phyloP scores from a whole-genome alignment of 2,113 vertebrate genomes.

The Bufo bufo region DNA sequence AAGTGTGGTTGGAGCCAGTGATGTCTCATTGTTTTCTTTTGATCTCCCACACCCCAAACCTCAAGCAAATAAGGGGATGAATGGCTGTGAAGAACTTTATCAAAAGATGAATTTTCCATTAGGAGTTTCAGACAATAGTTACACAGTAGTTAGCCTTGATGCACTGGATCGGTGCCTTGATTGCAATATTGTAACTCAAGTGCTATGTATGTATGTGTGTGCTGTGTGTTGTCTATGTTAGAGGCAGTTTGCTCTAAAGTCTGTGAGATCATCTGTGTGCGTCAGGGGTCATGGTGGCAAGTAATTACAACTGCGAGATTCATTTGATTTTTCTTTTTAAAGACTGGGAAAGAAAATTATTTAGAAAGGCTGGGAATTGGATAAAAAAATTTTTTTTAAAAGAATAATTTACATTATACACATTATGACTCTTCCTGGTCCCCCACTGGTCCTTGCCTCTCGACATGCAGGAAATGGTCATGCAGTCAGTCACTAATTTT shows the following conservation, averaged over 20 bases:
- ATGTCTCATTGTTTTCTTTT: conserved; percentile 3
- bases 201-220: background rate
- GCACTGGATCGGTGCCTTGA: background rate
- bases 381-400: too few relatives aligned
- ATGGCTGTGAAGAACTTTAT: background rate
- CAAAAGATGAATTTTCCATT: background rate
- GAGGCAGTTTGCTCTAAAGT: background rate
- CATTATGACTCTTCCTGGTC: too few relatives aligned
- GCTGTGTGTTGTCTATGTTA: background rate
- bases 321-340: too few relatives aligned
- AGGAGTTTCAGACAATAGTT: background rate
- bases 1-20: background rate
- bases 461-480: too few relatives aligned
- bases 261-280: background rate
- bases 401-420: too few relatives aligned
- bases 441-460: too few relatives aligned
- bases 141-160: background rate
- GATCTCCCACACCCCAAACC: background rate
- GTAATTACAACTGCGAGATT: background rate
- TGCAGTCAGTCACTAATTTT: too few relatives aligned
- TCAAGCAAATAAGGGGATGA: background rate
- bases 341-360: too few relatives aligned
- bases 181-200: background rate
- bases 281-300: background rate
- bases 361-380: too few relatives aligned